phyloP scores from a whole-genome alignment of 1,140 invertebrate species.

The Oedothorax gibbosus region DNA sequence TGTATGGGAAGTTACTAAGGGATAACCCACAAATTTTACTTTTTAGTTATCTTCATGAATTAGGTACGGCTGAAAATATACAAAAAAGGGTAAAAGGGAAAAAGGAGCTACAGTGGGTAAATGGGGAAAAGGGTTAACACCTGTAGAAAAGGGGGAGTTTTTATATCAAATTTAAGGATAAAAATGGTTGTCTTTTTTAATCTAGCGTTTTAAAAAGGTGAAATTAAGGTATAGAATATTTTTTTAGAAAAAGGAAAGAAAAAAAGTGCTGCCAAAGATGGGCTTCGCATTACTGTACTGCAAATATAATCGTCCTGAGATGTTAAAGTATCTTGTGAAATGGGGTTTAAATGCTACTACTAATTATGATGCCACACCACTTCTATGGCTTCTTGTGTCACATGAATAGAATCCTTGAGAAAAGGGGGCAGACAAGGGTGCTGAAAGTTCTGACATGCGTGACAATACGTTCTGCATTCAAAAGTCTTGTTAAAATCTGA shows the following conservation, averaged over 20 bases:
- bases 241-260: no score
- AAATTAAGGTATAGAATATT: no score
- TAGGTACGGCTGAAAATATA: constrained; percentile 22
- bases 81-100: constrained; percentile 14
- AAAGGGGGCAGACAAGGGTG: constrained; percentile 17
- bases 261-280: not conserved
- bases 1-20: not conserved
- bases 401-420: not conserved
- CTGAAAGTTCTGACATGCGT: constrained; percentile 18
- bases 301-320: not conserved
- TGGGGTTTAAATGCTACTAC: not conserved
- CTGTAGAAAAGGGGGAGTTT: constrained; percentile 9
- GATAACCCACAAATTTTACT: constrained; percentile 22
- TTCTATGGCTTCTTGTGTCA: not conserved
- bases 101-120: constrained; percentile 34
- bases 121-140: not conserved
- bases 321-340: not conserved
- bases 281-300: not conserved
- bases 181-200: not conserved
- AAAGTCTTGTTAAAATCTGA: not conserved
- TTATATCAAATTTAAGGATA: constrained; percentile 1
- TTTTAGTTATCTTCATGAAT: constrained; percentile 19
- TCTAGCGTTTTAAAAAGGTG: constrained; percentile 7
- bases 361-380: not conserved
- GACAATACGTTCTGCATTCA: not conserved